Evolutionary conservation across 2,113 vertebrate genomes (phyloP).

Genomic region (Austrofundulus limnaeus): DNA sequence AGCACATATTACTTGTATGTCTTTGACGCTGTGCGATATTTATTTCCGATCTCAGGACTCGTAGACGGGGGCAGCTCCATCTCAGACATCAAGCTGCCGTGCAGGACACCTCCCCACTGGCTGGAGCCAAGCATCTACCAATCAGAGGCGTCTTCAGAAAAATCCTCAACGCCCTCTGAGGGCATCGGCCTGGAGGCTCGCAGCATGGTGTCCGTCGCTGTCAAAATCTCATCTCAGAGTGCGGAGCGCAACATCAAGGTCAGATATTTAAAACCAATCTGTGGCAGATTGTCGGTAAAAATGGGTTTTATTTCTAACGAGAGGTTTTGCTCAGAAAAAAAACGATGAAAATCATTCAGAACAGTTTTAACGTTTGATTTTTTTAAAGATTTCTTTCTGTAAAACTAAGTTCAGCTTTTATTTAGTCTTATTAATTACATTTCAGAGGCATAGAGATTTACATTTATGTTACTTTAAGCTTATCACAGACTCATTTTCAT

Average conservation of each 20-base stretch:
- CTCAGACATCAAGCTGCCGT: conserved; percentile 86
- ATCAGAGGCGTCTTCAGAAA: conserved; percentile 83
- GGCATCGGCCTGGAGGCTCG: conserved; percentile 85
- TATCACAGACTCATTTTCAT: too few relatives aligned
- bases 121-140: conserved; percentile 92
- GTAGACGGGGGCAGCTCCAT: conserved; percentile 81
- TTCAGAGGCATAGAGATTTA: too few relatives aligned
- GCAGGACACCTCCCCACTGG: conserved; percentile 88
- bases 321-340: background rate
- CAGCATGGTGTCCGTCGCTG: conserved; percentile 92
- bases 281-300: background rate
- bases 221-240: conserved; percentile 91
- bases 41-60: conserved; percentile 73
- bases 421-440: too few relatives aligned
- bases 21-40: background rate
- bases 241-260: conserved; percentile 93
- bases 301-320: background rate
- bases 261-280: background rate
- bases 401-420: background rate
- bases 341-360: too few relatives aligned
- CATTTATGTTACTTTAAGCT: too few relatives aligned
- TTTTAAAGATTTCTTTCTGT: too few relatives aligned
- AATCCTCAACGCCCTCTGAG: conserved; percentile 79
- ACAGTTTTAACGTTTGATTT: too few relatives aligned
- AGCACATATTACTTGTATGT: too few relatives aligned